A percentile compares a stretch with the other conserved stretches of the same genome.
Conservation (phyloP, 2,113 vertebrate species). For the Cichladusa arquata region DNA sequence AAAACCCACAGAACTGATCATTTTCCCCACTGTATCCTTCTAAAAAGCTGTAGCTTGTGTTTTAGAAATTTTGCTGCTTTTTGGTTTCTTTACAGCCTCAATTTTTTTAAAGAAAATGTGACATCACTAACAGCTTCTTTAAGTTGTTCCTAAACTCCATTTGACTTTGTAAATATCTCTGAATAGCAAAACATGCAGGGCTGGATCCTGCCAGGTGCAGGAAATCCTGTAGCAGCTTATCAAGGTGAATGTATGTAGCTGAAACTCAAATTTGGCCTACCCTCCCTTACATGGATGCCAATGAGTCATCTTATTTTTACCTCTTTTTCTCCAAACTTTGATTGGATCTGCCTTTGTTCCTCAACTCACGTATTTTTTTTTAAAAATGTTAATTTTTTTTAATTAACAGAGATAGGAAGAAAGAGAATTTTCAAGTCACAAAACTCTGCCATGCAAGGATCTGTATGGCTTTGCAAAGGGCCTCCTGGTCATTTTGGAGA, state of each 20-base stretch:
- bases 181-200: neutral
- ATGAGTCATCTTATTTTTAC: neutral
- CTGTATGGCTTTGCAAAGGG: neutral
- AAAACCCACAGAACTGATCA: neutral
- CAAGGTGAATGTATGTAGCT: neutral
- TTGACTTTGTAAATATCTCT: neutral
- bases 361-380: fast-evolving
- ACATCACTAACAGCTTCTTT: neutral
- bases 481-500: neutral
- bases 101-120: neutral
- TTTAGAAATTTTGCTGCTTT: neutral
- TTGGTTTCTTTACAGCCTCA: neutral
- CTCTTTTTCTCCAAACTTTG: neutral
- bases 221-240: neutral
- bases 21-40: neutral
- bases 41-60: neutral
- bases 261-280: neutral
- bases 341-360: fast-evolving
- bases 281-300: neutral
- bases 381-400: too few relatives aligned
- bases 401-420: neutral
- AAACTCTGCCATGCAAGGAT: neutral
- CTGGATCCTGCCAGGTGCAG: neutral
- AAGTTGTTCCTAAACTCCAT: neutral
- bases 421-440: neutral